A percentile compares a stretch with the other conserved stretches of the same genome.
Conservation (phyloP, 2,797 vertebrate genomes). For the Tinamus major region DNA sequence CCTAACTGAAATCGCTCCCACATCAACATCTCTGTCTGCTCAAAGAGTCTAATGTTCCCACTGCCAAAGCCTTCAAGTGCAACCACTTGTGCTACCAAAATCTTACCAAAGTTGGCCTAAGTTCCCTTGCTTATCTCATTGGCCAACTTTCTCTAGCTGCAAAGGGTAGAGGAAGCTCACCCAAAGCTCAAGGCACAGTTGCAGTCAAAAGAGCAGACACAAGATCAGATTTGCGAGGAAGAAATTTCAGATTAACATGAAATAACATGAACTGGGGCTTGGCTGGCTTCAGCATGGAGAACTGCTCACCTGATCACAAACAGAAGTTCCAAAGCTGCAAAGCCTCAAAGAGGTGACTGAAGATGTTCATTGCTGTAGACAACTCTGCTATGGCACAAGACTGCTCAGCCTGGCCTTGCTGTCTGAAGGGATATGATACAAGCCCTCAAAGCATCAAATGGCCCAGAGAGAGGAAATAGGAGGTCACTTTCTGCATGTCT, state of each 20-base stretch:
- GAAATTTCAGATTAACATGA: rapidly evolving
- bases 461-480: neutral
- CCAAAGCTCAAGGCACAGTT: neutral
- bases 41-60: rapidly evolving
- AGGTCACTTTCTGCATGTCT: neutral
- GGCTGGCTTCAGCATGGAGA: neutral
- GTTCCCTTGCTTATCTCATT: no score
- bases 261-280: neutral
- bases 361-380: neutral
- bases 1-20: neutral
- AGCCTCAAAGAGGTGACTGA: neutral
- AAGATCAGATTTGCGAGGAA: rapidly evolving
- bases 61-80: neutral
- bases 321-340: neutral
- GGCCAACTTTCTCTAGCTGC: neutral
- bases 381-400: neutral
- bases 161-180: rapidly evolving
- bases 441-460: neutral
- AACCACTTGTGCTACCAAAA: neutral
- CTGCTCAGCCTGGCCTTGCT: neutral
- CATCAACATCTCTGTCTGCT: neutral
- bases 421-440: neutral
- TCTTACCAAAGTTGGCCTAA: neutral
- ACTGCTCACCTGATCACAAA: neutral
- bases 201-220: neutral